phyloP scores from a whole-genome alignment of 2,888 invertebrate genomes.

The Argyresthia goedartella region DNA sequence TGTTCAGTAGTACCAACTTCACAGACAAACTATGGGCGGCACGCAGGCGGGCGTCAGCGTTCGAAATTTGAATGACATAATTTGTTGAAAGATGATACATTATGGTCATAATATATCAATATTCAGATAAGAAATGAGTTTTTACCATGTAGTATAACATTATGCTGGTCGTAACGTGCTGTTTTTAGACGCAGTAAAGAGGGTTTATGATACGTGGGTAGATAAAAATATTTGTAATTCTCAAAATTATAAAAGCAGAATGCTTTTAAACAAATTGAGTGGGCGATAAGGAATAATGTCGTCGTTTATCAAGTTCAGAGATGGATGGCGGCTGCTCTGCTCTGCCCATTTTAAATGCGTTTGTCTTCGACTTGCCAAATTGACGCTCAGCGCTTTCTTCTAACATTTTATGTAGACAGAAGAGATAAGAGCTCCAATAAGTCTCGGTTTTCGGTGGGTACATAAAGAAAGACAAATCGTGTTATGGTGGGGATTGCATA shows the following conservation, averaged over 20 bases:
- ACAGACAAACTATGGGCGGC: no score
- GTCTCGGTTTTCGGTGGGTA: slow-evolving; percentile 18
- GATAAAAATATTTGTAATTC: slow-evolving; percentile 68
- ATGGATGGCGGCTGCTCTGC: slow-evolving; percentile 66
- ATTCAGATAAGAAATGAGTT: no score
- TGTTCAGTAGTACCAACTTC: no score
- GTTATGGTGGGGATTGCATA: neutral
- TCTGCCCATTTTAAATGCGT: slow-evolving; percentile 71
- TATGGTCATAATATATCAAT: no score
- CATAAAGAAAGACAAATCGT: slow-evolving; percentile 17
- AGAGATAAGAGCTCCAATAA: slow-evolving; percentile 9
- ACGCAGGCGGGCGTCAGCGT: no score
- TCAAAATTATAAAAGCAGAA: slow-evolving; percentile 69
- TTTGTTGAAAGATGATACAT: no score
- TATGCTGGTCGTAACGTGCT: no score
- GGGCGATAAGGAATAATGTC: slow-evolving; percentile 71
- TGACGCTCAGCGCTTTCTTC: slow-evolving; percentile 61
- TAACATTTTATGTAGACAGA: slow-evolving; percentile 22
- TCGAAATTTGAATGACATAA: no score
- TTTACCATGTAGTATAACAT: no score
- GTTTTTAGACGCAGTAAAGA: no score
- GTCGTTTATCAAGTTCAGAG: slow-evolving; percentile 68
- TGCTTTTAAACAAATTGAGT: slow-evolving; percentile 72
- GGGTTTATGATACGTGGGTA: no score
- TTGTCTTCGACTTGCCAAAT: slow-evolving; percentile 68